phyloP scores from a whole-genome alignment of 2,113 vertebrate genomes.

The Alethe castanea region DNA sequence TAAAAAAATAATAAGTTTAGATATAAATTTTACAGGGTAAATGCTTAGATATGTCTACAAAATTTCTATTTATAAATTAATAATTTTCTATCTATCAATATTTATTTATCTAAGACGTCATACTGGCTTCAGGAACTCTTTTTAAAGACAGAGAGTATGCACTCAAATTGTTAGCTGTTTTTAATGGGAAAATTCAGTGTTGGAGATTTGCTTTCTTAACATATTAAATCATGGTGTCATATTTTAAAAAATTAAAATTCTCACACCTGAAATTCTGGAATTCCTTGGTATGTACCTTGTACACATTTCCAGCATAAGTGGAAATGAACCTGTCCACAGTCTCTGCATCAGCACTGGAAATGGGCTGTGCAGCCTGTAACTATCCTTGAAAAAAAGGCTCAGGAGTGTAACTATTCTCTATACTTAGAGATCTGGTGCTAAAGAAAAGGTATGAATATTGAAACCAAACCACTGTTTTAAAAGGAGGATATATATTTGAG shows the following conservation, averaged over 20 bases:
- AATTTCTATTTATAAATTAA: not conserved
- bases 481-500: not conserved
- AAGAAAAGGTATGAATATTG: not conserved
- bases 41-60: not conserved
- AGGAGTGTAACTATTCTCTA: not conserved
- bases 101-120: not conserved
- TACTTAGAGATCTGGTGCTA: not conserved
- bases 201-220: not conserved
- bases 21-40: not conserved
- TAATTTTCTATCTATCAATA: not conserved
- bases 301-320: not conserved
- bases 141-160: not conserved
- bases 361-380: not conserved
- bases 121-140: not conserved
- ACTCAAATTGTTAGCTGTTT: not conserved
- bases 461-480: not conserved
- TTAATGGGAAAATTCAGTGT: not conserved
- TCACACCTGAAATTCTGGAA: not conserved
- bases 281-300: not conserved
- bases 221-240: not conserved
- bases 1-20: not conserved
- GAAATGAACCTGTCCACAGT: not conserved
- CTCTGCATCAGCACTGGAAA: not conserved
- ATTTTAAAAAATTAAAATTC: not conserved
- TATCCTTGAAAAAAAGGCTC: not conserved